Evolutionary conservation across 2,888 invertebrate species (phyloP).

Genomic region (Imbricaverruca yamaguchii): DNA sequence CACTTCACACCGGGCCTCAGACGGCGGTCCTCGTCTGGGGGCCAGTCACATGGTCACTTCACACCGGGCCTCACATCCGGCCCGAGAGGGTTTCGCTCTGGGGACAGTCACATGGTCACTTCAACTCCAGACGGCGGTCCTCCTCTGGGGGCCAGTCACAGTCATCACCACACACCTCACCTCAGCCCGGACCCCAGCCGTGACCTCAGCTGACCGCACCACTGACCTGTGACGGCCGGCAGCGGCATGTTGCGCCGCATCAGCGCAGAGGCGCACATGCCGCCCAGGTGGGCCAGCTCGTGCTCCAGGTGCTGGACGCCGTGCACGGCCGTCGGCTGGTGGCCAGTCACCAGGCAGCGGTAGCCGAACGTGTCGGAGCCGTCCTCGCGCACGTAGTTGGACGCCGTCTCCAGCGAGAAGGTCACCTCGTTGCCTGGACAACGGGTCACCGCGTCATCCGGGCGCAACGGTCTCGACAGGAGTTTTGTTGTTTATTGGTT

Average conservation of each 20-base stretch:
- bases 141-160: too few relatives aligned
- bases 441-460: too few relatives aligned
- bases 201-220: not conserved
- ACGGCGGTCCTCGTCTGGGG: too few relatives aligned
- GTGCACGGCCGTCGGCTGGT: slow-evolving; percentile 43
- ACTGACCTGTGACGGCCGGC: slow-evolving; percentile 41
- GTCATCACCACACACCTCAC: too few relatives aligned
- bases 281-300: slow-evolving; percentile 81
- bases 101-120: too few relatives aligned
- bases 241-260: slow-evolving; percentile 72
- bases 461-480: too few relatives aligned
- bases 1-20: too few relatives aligned
- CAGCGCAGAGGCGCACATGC: slow-evolving; percentile 81
- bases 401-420: slow-evolving; percentile 91
- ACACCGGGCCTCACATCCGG: too few relatives aligned
- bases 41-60: too few relatives aligned
- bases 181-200: slow-evolving; percentile 59
- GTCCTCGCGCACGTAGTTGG: slow-evolving; percentile 87
- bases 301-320: slow-evolving; percentile 72
- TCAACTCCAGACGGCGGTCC: too few relatives aligned
- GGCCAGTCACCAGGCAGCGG: slow-evolving; percentile 76
- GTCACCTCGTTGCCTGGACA: slow-evolving; percentile 76
- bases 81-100: too few relatives aligned
- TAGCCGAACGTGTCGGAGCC: slow-evolving; percentile 70
- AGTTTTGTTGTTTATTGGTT: too few relatives aligned